These are phyloP conservation scores for Lonchura striata DNA, from an alignment of 2,113 vertebrate genomes.

Conservation along the genomic window DNA sequence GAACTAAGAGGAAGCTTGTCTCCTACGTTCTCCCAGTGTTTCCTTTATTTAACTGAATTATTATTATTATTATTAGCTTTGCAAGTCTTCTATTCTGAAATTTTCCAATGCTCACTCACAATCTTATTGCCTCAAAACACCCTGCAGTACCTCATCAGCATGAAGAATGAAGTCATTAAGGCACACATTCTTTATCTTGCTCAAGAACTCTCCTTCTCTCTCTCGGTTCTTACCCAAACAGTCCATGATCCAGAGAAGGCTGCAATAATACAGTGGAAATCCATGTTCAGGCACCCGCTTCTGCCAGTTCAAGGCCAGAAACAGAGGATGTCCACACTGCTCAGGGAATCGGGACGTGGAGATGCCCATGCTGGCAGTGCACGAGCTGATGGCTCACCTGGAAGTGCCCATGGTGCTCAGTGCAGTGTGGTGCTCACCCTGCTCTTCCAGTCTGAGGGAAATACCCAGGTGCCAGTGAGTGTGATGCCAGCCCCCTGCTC, in stretches of 20 bases:
- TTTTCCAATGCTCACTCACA: background rate
- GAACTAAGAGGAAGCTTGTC: background rate
- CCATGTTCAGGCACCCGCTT: background rate
- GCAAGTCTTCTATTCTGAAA: background rate
- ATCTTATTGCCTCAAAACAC: background rate
- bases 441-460: background rate
- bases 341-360: background rate
- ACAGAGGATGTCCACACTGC: background rate
- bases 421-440: accelerated
- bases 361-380: accelerated
- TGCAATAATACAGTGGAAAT: background rate
- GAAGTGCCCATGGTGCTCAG: background rate
- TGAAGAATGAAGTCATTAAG: background rate
- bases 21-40: background rate
- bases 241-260: background rate
- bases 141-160: background rate
- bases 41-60: background rate
- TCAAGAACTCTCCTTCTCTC: background rate
- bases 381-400: background rate
- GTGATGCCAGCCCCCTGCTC: background rate
- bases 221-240: background rate
- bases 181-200: background rate
- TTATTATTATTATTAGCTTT: background rate
- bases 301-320: background rate
- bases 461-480: too few relatives aligned